Conservation (phyloP, 2,113 vertebrate species). For the Naja naja region DNA sequence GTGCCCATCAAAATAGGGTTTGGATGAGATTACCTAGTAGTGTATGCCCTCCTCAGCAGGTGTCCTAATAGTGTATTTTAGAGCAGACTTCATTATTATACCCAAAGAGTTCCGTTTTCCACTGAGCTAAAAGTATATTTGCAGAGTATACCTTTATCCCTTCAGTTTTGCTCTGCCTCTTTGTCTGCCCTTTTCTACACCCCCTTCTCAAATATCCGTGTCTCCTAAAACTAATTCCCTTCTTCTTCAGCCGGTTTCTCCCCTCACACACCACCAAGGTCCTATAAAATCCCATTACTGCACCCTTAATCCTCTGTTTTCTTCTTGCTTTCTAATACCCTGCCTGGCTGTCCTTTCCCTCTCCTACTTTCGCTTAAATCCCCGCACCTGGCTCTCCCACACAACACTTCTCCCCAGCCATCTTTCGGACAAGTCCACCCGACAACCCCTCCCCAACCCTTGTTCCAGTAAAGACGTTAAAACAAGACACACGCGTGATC, state of each 20-base stretch:
- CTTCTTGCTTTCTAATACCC: background rate
- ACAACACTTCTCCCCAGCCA: background rate
- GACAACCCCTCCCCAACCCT: no score
- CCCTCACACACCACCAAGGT: background rate
- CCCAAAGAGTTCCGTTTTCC: background rate
- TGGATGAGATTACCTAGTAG: background rate
- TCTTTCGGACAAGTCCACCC: background rate
- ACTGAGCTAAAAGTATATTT: background rate
- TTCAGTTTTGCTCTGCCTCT: background rate
- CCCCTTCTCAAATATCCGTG: background rate
- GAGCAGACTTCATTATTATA: background rate
- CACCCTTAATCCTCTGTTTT: background rate
- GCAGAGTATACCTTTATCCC: background rate
- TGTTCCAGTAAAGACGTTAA: background rate
- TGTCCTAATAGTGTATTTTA: background rate
- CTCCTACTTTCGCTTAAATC: background rate
- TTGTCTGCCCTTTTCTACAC: no score
- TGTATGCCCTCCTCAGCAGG: background rate
- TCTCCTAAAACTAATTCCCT: background rate
- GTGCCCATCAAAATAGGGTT: background rate
- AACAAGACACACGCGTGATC: background rate
- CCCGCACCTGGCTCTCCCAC: background rate
- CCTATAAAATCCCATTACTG: background rate
- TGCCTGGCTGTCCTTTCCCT: background rate
- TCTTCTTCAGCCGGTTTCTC: background rate